phyloP scores from a whole-genome alignment of 2,113 vertebrate genomes.

The Psittacus erithacus region DNA sequence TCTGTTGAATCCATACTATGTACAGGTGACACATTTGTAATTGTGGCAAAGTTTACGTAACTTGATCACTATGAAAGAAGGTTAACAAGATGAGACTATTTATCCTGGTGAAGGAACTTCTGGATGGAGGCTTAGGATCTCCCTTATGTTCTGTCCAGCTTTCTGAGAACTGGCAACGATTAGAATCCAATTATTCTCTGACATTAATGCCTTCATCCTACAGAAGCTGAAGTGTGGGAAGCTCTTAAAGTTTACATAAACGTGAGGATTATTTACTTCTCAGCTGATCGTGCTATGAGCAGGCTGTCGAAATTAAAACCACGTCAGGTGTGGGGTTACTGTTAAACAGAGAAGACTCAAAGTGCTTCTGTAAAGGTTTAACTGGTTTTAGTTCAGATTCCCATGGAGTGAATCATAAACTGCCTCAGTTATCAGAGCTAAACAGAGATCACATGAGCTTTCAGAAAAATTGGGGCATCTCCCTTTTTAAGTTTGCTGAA shows the following conservation, averaged over 20 bases:
- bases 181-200: slow-evolving; percentile 70
- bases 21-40: not conserved
- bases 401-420: not conserved
- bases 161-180: slow-evolving; percentile 45
- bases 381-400: not conserved
- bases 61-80: slow-evolving; percentile 51
- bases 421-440: not conserved
- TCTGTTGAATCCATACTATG: not conserved
- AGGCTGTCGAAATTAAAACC: not conserved
- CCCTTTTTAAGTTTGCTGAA: not conserved
- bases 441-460: not conserved
- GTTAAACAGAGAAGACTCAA: not conserved
- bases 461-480: not conserved
- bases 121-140: slow-evolving; percentile 51
- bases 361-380: not conserved
- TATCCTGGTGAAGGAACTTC: slow-evolving; percentile 38
- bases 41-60: slow-evolving; percentile 60
- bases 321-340: not conserved
- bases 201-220: slow-evolving; percentile 68
- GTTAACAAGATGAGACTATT: slow-evolving; percentile 64
- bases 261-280: slow-evolving; percentile 44
- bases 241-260: slow-evolving; percentile 71
- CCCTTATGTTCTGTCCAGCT: slow-evolving; percentile 47
- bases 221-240: slow-evolving; percentile 62
- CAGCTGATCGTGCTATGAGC: not conserved